These are phyloP conservation scores for Trichonephila inaurata DNA, from an alignment of 1,140 invertebrate species.

Conservation along the genomic window DNA sequence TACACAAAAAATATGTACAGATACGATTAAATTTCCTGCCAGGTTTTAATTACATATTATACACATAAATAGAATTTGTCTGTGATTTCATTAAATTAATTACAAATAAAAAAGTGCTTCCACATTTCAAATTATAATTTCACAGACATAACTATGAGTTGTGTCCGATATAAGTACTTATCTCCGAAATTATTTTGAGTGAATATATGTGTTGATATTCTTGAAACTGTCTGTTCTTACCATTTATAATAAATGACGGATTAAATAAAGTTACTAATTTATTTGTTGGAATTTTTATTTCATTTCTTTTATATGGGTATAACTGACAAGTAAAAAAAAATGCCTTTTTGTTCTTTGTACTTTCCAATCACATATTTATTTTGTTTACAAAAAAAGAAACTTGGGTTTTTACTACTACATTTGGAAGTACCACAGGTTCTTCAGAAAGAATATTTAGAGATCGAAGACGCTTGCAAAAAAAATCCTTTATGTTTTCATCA, in stretches of 20 bases:
- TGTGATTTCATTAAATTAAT: slow-evolving; percentile 6
- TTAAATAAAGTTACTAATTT: slow-evolving; percentile 25
- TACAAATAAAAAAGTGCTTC: slow-evolving; percentile 10
- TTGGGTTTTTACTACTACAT: too few species aligned
- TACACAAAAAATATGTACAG: neutral
- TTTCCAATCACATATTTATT: too few species aligned
- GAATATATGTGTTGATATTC: slow-evolving; percentile 49
- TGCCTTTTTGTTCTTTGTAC: too few species aligned
- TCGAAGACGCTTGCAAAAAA: too few species aligned
- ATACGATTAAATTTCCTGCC: neutral
- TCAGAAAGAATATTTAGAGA: too few species aligned
- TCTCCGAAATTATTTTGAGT: slow-evolving; percentile 28
- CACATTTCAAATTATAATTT: slow-evolving; percentile 16
- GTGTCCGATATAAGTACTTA: neutral
- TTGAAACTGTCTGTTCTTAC: slow-evolving; percentile 40
- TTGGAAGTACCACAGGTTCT: too few species aligned
- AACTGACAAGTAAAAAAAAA: too few species aligned
- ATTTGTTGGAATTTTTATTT: neutral
- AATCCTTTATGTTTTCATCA: too few species aligned
- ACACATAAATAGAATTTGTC: slow-evolving; percentile 9
- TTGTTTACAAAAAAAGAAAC: too few species aligned
- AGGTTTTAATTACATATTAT: neutral
- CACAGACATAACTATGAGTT: neutral
- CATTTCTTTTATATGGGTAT: neutral
- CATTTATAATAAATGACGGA: neutral